A percentile compares a stretch with the other conserved stretches of the same genome.
Conservation (phyloP, 2,888 invertebrate genomes). For the Euplexia lucipara region DNA sequence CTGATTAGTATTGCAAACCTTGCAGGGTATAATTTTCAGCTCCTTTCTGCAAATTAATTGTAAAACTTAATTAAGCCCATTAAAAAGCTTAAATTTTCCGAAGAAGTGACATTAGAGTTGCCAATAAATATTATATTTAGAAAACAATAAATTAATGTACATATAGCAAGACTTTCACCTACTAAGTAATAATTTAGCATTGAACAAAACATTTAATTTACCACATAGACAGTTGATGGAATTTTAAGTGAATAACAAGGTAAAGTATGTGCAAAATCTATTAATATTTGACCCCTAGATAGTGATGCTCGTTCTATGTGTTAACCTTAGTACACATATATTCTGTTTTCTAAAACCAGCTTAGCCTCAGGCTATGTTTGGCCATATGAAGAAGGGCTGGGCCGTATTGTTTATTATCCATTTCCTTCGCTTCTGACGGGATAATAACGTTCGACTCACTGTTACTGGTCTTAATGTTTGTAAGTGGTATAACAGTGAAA, state of each 20-base stretch:
- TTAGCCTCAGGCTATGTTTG: constrained; percentile 40
- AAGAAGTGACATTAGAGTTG: neutral
- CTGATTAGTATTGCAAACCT: constrained; percentile 31
- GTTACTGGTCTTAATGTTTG: constrained; percentile 35
- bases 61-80: constrained; percentile 14
- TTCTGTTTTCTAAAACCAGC: constrained; percentile 56
- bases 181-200: neutral
- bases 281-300: constrained; percentile 54
- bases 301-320: constrained; percentile 36
- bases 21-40: constrained; percentile 45
- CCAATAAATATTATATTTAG: neutral
- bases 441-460: constrained; percentile 49
- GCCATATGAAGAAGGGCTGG: constrained; percentile 48
- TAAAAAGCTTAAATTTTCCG: neutral
- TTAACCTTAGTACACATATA: constrained; percentile 23
- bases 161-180: neutral
- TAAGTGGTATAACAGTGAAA: constrained; percentile 16
- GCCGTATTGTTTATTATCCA: constrained; percentile 58
- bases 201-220: neutral
- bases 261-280: constrained; percentile 44
- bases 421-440: constrained; percentile 58
- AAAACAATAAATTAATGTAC: neutral
- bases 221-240: neutral
- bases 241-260: constrained; percentile 13
- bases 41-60: constrained; percentile 51